Base-by-base conservation (phyloP, 2,113 vertebrate species). In the Pluvialis apricaria region DNA sequence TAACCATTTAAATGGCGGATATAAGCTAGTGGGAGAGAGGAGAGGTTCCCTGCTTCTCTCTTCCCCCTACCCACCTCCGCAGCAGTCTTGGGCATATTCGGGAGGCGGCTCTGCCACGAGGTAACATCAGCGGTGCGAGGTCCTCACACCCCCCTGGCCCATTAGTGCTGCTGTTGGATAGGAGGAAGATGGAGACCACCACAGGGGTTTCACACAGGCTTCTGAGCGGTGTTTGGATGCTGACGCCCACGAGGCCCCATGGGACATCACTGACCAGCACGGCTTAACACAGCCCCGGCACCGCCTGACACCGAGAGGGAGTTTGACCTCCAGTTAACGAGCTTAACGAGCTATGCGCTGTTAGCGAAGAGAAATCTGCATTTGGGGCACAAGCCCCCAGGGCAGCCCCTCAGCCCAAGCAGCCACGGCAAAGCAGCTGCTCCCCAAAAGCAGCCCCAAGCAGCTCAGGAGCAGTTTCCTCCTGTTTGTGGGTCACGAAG, bases 221-320 rank as follows among this genome's bases (percentile, higher is more conserved):
- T 31, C 42, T 32, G 51, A 36, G 9, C 3, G 0, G 28, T 6
- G 12, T 31, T 38, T 10, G 28, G 45, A 45, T n/a, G 14, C 12
- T 5, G 17, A 40, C 3, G 3, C 15, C 14, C 44, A 26, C 2
- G 4, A 31, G 21, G 29, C 15, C 47, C 21, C 61, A 44, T 0
- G 1, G 8, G 34, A 22, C 34, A 52, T 16, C 64, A 5, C 13
- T 22, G 40, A 34, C 28, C 3, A 0, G 31, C 31, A 15, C 18
- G 31, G 34, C 36, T 57, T 17, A n/a, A 28, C 3, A 1, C 47
- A 44, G 64, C n/a, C 32, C 70, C 6, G 2, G 65, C 51, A 25
- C n/a, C 26, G 42, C 84, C 34, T 12, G 52, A 20, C 17, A 79
- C 14, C 2, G 1, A 38, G 15, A 28, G 28, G 44, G 55, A 57